Conservation (phyloP, 92 coral and sea anemone species). For the Galaxea fascicularis region DNA sequence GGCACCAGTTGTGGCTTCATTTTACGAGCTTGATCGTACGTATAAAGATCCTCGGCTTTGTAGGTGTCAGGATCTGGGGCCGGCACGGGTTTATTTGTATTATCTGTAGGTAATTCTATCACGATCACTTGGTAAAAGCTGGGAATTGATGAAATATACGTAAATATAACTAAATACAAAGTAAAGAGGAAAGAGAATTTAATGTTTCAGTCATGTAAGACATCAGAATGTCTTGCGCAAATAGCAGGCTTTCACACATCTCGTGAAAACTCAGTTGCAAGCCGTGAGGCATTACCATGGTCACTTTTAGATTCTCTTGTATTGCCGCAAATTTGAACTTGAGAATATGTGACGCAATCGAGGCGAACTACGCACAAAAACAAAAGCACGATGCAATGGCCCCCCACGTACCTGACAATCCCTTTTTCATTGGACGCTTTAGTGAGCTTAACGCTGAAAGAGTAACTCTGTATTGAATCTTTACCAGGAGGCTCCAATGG, state of each 20-base stretch:
- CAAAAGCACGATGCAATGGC: too few species aligned
- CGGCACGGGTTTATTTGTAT: constrained; percentile 53
- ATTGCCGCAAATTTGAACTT: too few species aligned
- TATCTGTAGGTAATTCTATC: constrained; percentile 59
- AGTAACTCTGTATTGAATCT: constrained; percentile 7
- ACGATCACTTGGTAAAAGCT: constrained; percentile 79
- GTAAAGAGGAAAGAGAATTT: not conserved
- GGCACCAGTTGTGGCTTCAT: constrained; percentile 63
- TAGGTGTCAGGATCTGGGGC: constrained; percentile 46
- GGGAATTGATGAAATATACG: not conserved
- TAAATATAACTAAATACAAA: too few species aligned
- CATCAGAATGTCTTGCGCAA: too few species aligned
- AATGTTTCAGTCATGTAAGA: too few species aligned
- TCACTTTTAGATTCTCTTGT: too few species aligned
- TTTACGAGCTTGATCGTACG: constrained; percentile 69
- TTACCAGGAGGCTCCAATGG: constrained; percentile 53
- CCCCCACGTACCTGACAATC: not conserved
- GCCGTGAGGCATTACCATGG: too few species aligned
- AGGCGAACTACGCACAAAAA: not conserved
- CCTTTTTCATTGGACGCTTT: constrained; percentile 53
- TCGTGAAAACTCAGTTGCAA: too few species aligned
- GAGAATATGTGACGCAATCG: too few species aligned
- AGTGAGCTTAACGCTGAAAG: constrained; percentile 38
- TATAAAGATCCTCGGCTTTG: constrained; percentile 53
- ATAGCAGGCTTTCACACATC: too few species aligned